phyloP scores from a whole-genome alignment of 1,140 invertebrate genomes.

The Drosophila trapezifrons region DNA sequence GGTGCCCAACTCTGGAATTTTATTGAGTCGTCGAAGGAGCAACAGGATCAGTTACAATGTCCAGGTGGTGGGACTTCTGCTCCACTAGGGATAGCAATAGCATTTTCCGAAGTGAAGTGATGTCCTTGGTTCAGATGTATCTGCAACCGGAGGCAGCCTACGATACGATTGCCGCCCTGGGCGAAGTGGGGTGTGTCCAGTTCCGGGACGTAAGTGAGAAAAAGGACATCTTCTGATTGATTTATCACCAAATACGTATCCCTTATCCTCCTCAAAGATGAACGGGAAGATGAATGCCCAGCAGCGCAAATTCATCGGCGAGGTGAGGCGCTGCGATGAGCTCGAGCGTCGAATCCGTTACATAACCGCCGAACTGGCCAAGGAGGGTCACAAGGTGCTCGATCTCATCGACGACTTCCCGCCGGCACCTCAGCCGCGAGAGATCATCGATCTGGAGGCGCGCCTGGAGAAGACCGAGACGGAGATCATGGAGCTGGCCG shows the following conservation, averaged over 20 bases:
- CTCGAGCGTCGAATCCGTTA: slow-evolving; percentile 93
- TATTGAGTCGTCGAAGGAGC: neutral
- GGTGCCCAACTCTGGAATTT: slow-evolving; percentile 25
- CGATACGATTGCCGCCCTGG: slow-evolving; percentile 93
- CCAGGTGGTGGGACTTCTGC: slow-evolving; percentile 49
- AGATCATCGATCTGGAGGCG: slow-evolving; percentile 93
- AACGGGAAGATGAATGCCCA: slow-evolving; percentile 92
- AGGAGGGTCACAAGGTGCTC: slow-evolving; percentile 90
- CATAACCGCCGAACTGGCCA: slow-evolving; percentile 93
- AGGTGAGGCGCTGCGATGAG: slow-evolving; percentile 93
- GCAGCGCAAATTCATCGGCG: slow-evolving; percentile 93
- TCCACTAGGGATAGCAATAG: slow-evolving; percentile 85
- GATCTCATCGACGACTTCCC: slow-evolving; percentile 92
- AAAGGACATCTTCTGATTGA: too few species aligned
- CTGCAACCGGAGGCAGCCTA: slow-evolving; percentile 96
- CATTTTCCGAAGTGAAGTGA: slow-evolving; percentile 94
- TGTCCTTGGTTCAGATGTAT: slow-evolving; percentile 94
- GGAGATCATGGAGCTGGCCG: slow-evolving; percentile 95
- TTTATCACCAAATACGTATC: neutral
- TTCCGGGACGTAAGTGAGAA: slow-evolving; percentile 90
- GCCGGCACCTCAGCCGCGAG: slow-evolving; percentile 95
- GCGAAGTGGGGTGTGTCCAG: slow-evolving; percentile 94
- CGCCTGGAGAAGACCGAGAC: slow-evolving; percentile 96
- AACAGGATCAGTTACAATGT: slow-evolving; percentile 32
- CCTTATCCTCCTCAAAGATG: slow-evolving; percentile 85